Percentiles rank a stretch among this genome's conserved stretches.
phyloP scores from a whole-genome alignment of 2,113 vertebrate genomes.

The Ranitomeya imitator region DNA sequence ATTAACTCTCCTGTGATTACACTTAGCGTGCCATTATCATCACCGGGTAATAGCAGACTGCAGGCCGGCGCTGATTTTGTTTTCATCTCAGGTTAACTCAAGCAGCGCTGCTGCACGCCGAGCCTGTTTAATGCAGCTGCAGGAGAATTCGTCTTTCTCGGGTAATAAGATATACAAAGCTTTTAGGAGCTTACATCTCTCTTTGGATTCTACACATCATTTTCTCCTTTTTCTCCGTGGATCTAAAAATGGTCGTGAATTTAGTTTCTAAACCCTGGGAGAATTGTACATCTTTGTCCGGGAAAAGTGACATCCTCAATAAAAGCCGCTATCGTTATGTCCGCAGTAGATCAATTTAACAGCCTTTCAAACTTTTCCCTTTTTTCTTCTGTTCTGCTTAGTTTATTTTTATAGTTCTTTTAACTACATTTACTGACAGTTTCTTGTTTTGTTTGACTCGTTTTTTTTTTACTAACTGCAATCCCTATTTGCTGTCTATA shows the following conservation, averaged over 20 bases:
- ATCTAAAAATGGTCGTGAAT: conserved; percentile 22
- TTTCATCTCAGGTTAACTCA: conserved; percentile 47
- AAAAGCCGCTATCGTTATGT: conserved; percentile 28
- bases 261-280: conserved; percentile 21
- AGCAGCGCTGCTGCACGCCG: conserved; percentile 7
- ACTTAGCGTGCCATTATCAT: conserved; percentile 44
- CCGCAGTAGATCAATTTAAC: conserved; percentile 44
- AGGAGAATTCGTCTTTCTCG: not conserved
- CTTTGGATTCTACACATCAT: conserved; percentile 7
- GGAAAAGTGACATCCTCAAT: conserved; percentile 32
- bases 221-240: conserved; percentile 20
- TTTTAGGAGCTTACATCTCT: conserved; percentile 22
- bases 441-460: not conserved
- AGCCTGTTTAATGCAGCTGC: conserved; percentile 14
- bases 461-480: not conserved
- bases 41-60: conserved; percentile 44
- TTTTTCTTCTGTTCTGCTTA: conserved; percentile 6
- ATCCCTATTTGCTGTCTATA: not conserved
- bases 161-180: conserved; percentile 33
- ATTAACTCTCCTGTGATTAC: conserved; percentile 51
- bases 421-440: not conserved
- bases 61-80: conserved; percentile 4
- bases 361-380: conserved; percentile 28
- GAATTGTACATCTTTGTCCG: conserved; percentile 31
- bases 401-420: conserved; percentile 19